Evolutionary conservation across 2,113 vertebrate species (phyloP), one percentile per base, ranked within the genome.

Genomic region (Sminthopsis crassicaudata): DNA sequence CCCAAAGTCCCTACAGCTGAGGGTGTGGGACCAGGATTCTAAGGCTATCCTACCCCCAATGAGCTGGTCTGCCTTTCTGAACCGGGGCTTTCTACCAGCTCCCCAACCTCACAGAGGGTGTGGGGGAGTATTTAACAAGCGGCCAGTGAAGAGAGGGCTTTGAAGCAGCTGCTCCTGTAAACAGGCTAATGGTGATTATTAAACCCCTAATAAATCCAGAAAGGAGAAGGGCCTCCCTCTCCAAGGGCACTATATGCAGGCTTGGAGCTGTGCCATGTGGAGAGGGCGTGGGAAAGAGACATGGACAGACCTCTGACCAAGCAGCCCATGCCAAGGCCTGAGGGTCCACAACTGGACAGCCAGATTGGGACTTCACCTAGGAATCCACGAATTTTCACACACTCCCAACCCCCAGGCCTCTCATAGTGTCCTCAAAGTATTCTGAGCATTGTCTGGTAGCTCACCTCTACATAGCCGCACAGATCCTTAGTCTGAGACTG

Each of bases 171-270:
- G 94, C 60, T 55, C 93, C 88, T 0, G 0, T 53, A 90, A 96
- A 93, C 48, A 1, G 36, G 42, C 90, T 90, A 89, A 93, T 53
- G 94, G 54, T 92, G 55, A 36, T 55, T 55, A 92, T 60, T 88
- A 92, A 91, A 46, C 42, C 91, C 93, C 94, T 94, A 16, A 91
- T 91, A 96, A 96, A 25, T 36, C 94, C 24, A 76, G 94, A 95
- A 53, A 93, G 76, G 90, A 90, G 91, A 94, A 94, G 55, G 53
- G n/a, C 46, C 53, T 51, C 42, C 36, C 16, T 67, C 60, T n/a
- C 48, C 2, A 8, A 46, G 24, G 89, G 55, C 5, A 53, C 1
- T 46, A 55, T 1, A 42, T 42, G 55, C 0, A 1, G 10, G 36
- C 53, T 6, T 3, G 0, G 53, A 5, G 84, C 22, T 36, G 90